A percentile compares a stretch with the other conserved stretches of the same genome.
These are phyloP conservation scores for Griposia aprilina DNA, from an alignment of 2,888 invertebrate genomes.

Conservation along the genomic window DNA sequence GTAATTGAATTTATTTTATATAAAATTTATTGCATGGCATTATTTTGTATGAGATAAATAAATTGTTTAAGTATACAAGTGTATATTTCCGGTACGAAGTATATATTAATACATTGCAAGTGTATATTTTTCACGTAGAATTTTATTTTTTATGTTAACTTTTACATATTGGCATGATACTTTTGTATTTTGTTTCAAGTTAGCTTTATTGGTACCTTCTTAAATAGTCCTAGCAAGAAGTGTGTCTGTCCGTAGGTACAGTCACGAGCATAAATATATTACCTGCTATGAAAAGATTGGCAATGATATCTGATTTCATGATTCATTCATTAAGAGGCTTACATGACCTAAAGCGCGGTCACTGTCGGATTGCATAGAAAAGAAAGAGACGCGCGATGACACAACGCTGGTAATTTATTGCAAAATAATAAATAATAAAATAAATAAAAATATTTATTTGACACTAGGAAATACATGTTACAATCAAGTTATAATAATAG, in stretches of 20 bases:
- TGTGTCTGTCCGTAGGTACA: conserved; percentile 6
- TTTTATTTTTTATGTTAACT: conserved; percentile 17
- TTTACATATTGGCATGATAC: conserved; percentile 18
- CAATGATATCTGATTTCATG: not conserved
- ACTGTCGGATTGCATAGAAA: no score
- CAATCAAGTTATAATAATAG: no score
- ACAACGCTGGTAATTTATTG: no score
- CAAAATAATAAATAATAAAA: no score
- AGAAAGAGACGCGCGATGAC: no score
- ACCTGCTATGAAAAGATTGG: not conserved
- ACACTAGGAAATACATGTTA: no score
- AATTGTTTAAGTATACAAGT: conserved; percentile 30
- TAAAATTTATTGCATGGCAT: conserved; percentile 43
- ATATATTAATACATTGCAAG: conserved; percentile 18
- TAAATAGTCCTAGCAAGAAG: conserved; percentile 17
- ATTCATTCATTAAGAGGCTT: not conserved
- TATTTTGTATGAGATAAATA: conserved; percentile 26
- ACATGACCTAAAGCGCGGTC: no score
- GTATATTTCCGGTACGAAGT: conserved; percentile 36
- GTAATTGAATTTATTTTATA: conserved; percentile 54
- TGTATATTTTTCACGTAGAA: conserved; percentile 40
- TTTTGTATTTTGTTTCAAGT: conserved; percentile 47
- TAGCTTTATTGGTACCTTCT: conserved; percentile 27
- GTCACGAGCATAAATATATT: not conserved
- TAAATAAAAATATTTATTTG: no score